Percentiles rank a stretch among this genome's conserved stretches.
Conservation (phyloP, 2,113 vertebrate species). For the Notothenia rossii region DNA sequence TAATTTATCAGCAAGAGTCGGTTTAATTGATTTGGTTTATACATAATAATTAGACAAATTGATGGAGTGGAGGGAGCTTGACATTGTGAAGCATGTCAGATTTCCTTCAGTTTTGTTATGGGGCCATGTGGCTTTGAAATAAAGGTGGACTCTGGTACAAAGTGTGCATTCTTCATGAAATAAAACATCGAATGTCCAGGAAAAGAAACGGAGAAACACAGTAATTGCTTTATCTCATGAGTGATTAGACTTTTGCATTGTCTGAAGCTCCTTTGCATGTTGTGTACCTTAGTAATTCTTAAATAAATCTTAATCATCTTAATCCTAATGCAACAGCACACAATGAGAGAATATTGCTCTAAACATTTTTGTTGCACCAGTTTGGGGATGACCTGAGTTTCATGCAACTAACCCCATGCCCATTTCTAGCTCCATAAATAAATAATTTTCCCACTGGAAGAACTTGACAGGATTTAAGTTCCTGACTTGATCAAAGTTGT, state of each 20-base stretch:
- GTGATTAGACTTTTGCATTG: no score
- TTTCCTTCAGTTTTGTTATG: background rate
- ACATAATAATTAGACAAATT: background rate
- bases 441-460: background rate
- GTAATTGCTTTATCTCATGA: background rate
- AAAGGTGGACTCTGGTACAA: background rate
- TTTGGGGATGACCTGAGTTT: no score
- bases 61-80: background rate
- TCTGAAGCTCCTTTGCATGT: background rate
- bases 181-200: no score
- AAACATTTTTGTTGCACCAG: no score
- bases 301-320: no score
- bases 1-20: background rate
- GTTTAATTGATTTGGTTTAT: background rate
- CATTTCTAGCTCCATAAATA: background rate
- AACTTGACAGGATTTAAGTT: no score
- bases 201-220: no score
- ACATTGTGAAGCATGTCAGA: background rate
- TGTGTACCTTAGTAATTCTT: background rate
- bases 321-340: background rate
- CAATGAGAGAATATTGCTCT: background rate
- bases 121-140: background rate
- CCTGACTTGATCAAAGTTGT: background rate
- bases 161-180: background rate
- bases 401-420: no score